Evolutionary conservation across 2,888 invertebrate species (phyloP), one percentile per base, ranked within the genome.

Genomic region (Zygogramma bicolorata): DNA sequence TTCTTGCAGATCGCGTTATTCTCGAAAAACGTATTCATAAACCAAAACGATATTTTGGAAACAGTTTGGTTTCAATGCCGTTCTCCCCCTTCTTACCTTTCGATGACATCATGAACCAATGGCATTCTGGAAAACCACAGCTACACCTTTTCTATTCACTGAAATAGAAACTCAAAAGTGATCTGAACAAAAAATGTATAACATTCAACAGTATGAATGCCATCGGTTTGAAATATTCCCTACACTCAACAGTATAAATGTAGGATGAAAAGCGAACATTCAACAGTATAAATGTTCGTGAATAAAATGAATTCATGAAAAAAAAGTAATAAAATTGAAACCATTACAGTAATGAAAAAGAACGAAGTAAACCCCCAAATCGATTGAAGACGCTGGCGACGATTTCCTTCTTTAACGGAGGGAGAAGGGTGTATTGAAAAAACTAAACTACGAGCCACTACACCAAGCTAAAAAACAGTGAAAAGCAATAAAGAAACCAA

Each of bases 1-100:
- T 42, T 40, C 60, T 38, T 58, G 60, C 18, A 18, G 68, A 62
- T 29, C 15, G 42, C 15, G 58, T 27, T 18, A 29, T 25, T 20
- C 25, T 57, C 38, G 42, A 25, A 42, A 27, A 6, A 49, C 25
- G 6, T 38, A 65, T 29, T n/a, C n/a, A 31, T 8, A 31, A n/a
- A 53, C 18, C n/a, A 25, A 59, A 66, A 67, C 53, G 18, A 25
- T 5, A 49, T 53, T 40, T 38, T 73, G 79, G 81, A 75, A 81
- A 85, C 85, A 84, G 83, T 84, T 83, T 84, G 83, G 80, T 84
- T 84, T 82, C 75, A 78, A 76, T 81, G 82, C 86, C 83, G 77
- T 81, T 84, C 85, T 85, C 87, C 87, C 86, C 84, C 82, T 84
- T 84, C 87, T 86, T 87, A 87, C 87, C 87, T 87, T 79, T 79